Evolutionary conservation across 2,888 invertebrate species (phyloP).

Genomic region (Drosophila kuntzei): DNA sequence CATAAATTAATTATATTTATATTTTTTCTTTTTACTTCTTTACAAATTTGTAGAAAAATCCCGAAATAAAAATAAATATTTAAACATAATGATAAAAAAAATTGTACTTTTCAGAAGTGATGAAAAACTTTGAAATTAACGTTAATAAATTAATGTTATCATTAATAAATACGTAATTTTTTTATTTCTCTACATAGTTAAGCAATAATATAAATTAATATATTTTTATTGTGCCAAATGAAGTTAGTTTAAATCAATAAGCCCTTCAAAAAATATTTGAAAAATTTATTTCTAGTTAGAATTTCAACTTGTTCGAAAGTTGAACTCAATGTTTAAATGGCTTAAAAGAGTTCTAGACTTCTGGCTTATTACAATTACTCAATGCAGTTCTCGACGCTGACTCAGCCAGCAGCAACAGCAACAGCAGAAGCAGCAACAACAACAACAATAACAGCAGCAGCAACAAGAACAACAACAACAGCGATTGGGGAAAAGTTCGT

Average conservation of each 20-base stretch:
- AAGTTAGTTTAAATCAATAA: not conserved
- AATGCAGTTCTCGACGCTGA: conserved; percentile 49
- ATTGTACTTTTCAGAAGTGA: too few species aligned
- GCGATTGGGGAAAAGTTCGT: conserved; percentile 68
- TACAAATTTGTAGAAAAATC: too few species aligned
- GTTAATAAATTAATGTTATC: too few species aligned
- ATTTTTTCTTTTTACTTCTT: too few species aligned
- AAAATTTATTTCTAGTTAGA: not conserved
- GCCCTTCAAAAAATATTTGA: not conserved
- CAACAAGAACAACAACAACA: conserved; percentile 12
- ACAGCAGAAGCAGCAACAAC: conserved; percentile 3
- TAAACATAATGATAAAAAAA: too few species aligned
- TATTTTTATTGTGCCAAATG: too few species aligned
- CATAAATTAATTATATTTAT: too few species aligned
- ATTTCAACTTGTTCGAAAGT: not conserved
- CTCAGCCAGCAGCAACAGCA: conserved; percentile 34
- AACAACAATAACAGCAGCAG: conserved; percentile 13
- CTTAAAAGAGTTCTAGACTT: conserved; percentile 2
- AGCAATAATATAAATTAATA: too few species aligned
- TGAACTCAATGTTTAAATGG: not conserved
- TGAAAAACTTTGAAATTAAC: too few species aligned
- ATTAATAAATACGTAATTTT: too few species aligned
- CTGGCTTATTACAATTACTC: conserved; percentile 39
- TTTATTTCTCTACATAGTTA: too few species aligned
- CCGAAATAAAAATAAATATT: too few species aligned